These are phyloP conservation scores for Tethea ocularis DNA, from an alignment of 2,888 invertebrate species.

Conservation along the genomic window DNA sequence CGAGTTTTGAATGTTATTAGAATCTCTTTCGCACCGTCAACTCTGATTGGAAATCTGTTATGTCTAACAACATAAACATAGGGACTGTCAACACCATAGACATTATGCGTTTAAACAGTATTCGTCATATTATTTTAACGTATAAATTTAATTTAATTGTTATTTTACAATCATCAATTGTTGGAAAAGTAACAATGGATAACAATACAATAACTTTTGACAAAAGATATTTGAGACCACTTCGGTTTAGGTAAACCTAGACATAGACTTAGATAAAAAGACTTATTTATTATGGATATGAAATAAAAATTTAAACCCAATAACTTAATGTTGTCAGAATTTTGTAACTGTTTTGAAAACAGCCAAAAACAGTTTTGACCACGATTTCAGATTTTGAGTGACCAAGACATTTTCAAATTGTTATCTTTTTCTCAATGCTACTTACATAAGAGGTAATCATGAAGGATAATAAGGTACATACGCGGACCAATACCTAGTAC, in stretches of 20 bases:
- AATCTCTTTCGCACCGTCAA: conserved; percentile 78
- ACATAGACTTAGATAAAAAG: too few relatives aligned
- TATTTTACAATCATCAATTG: too few relatives aligned
- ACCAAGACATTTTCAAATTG: too few relatives aligned
- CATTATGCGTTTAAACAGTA: conserved; percentile 23
- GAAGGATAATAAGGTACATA: background rate
- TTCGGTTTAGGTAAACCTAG: too few relatives aligned
- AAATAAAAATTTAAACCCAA: too few relatives aligned
- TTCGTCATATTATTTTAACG: background rate
- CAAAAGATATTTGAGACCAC: too few relatives aligned
- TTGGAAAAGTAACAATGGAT: background rate
- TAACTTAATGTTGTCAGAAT: too few relatives aligned
- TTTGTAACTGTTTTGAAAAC: too few relatives aligned
- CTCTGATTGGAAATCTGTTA: conserved; percentile 76
- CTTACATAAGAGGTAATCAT: background rate
- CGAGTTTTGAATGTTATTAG: conserved; percentile 83
- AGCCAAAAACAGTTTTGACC: too few relatives aligned
- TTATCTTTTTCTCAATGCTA: background rate
- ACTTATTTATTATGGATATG: too few relatives aligned
- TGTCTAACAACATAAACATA: conserved; percentile 52
- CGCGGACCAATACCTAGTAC: background rate
- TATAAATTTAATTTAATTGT: too few relatives aligned
- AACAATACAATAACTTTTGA: conserved; percentile 3
- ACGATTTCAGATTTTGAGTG: too few relatives aligned
- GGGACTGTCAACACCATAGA: conserved; percentile 33